Evolutionary conservation across 2,113 vertebrate genomes (phyloP).

Genomic region (Gasterosteus aculeatus): DNA sequence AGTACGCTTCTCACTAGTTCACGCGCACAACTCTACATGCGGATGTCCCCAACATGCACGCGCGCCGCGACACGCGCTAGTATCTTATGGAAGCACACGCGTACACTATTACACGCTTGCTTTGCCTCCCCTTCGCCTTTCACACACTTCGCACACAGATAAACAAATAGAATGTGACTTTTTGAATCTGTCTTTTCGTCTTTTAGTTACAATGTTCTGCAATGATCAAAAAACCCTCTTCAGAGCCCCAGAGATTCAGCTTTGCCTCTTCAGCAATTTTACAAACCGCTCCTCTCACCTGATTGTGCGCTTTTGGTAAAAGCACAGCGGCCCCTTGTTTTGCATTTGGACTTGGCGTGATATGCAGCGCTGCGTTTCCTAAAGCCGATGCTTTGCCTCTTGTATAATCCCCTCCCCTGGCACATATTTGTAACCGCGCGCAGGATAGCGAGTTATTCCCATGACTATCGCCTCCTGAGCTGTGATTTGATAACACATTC

Average conservation of each 20-base stretch:
- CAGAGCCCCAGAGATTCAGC: conserved; percentile 42
- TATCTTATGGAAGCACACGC: conserved; percentile 61
- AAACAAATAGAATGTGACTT: conserved; percentile 60
- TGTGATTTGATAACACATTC: conserved; percentile 56
- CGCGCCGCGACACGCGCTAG: conserved; percentile 39
- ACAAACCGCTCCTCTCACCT: conserved; percentile 51
- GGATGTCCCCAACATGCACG: conserved; percentile 57
- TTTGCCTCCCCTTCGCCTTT: conserved; percentile 53
- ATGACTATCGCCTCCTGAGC: conserved; percentile 53
- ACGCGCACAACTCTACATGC: conserved; percentile 40
- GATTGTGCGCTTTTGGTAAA: conserved; percentile 45
- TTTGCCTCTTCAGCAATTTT: conserved; percentile 45
- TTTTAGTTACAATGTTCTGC: conserved; percentile 45
- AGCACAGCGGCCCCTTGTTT: conserved; percentile 38
- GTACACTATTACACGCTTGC: conserved; percentile 51
- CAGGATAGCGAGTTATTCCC: conserved; percentile 64
- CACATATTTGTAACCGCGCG: conserved; percentile 60
- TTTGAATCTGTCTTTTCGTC: conserved; percentile 40
- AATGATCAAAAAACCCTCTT: conserved; percentile 44
- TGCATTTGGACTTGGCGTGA: conserved; percentile 49
- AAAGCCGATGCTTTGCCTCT: conserved; percentile 44
- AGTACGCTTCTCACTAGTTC: conserved; percentile 56
- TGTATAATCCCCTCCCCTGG: conserved; percentile 53
- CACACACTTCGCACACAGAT: conserved; percentile 53
- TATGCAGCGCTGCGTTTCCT: conserved; percentile 24